Base-by-base conservation (phyloP, 1,140 invertebrate genomes). In the Anastatus disparis region DNA sequence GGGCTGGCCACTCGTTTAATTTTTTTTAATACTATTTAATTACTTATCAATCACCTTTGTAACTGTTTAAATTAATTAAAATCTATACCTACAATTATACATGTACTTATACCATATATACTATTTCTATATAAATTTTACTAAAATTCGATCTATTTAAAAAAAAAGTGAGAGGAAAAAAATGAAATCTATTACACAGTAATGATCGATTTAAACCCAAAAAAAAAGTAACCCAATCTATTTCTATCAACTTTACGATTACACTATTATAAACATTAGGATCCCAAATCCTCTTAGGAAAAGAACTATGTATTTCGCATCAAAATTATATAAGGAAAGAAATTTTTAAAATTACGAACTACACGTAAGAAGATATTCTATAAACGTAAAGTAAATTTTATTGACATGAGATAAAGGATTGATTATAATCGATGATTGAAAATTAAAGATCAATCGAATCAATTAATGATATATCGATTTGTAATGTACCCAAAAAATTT, bases 81-180 rank as follows among this genome's bases (percentile, higher is more conserved):
- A 31, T n/a, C 42, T 55, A 46, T 63, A 63, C 24, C 58, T 55
- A 63, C n/a, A 52, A 46, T 42, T 35, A 55, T 55, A 26, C 12
- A 55, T 38, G 17, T 7, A 24, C 46, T 17, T 65, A 56, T 48
- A 67, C 15, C 22, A 22, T 48, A 68, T 10, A 52, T 48, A 67
- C 56, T 62, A 62, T 46, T 24, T 50, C 46, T 72, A 53, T 72
- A 66, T 42, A 20, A 42, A 62, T 20, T 61, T 56, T 69, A 53
- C 46, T 26, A 1, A 20, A 53, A 53, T 24, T 13, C 29, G 15
- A 29, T 59, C 22, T 59, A 59, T 52, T 38, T 50, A 59, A 2
- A 27, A 27, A 29, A 13, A 56, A 66, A 31, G n/a, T n/a, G n/a
- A n/a, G n/a, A n/a, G n/a, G n/a, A n/a, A n/a, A n/a, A n/a, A n/a